Evolutionary conservation across 2,113 vertebrate genomes (phyloP), one percentile per base, ranked within the genome.

Genomic region (Rallus limicola): DNA sequence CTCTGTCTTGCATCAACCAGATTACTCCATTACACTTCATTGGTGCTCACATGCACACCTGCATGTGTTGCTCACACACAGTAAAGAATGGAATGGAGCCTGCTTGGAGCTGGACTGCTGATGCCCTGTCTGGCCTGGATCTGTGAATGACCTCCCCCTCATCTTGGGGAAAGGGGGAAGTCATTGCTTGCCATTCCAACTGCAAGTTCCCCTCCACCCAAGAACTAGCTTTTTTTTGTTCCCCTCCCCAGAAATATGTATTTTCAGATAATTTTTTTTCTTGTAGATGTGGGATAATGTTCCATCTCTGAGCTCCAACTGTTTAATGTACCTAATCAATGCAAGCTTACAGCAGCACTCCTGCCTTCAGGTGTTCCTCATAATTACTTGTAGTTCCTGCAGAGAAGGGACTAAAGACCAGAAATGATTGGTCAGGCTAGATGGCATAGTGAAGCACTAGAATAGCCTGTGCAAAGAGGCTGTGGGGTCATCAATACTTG

Each of bases 231-330:
- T 86, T 68, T 55, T 28, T 63, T 55, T 26, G 28, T 84, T 29
- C 14, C 24, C 4, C 25, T 88, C 46, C 70, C 20, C 26, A 24
- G 53, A 92, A 90, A 88, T 55, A 24, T 4, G 0, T 15, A 8
- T 48, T 48, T 48, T 48, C 48, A 48, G 21, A 48, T 48, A 48
- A 48, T 23, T 48, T 48, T 48, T 23, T 48, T 40, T 76, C 23
- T n/a, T 56, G 9, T 38, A 46, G 16, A 33, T 0, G 0, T 65
- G 5, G 36, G 52, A n/a, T 55, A 29, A 11, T 21, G 24, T 44
- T 84, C 34, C 9, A 78, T 1, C 26, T 84, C 29, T 72, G 59
- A 72, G 10, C 26, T 90, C 60, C 6, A n/a, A 7, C 64, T 53
- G 20, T 74, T 94, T 74, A 40, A 18, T 59, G 29, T 83, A 40